Base-by-base conservation (phyloP, 2,888 invertebrate species). In the Melanophora roralis region DNA sequence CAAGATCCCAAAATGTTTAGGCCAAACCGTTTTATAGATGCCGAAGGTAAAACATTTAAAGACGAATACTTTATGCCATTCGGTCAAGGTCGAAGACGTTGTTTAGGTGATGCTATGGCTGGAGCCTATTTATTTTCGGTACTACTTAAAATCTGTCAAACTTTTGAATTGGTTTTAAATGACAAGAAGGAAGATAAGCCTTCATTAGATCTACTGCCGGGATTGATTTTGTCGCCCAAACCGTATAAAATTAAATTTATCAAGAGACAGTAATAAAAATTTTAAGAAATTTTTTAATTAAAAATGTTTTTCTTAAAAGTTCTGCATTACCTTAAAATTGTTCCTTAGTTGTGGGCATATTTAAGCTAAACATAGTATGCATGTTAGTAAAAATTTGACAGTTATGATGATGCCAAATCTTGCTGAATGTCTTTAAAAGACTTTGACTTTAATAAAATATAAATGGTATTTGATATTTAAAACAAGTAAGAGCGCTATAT, bases 41-140 rank as follows among this genome's bases (percentile, higher is more conserved):
- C 84, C 0, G 84, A 87, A 9, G 84, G 86, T 2, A 86, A 86
- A 60, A 81, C 85, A 2, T 78, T 83, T 14, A 87, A 86, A 67
- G 87, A 88, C 53, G 89, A 90, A 36, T 88, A 85, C 59, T 89
- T 89, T 34, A 88, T 89, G 83, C 88, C 89, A 11, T 89, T 90
- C 23, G 89, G 89, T 0, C 83, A 90, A 92, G 94, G 94, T 2
- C 91, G 91, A 83, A 90, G 94, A 84, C 91, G 93, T 76, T 94
- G 94, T 84, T 89, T 93, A 0, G 94, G 94, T 0, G 93, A 94
- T 86, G 88, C 91, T 0, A 86, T 94, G 78, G 94, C 94, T 0
- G 91, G 91, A 74, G 91, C 91, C 0, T 92, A 92, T 79, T 86
- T 94, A 7, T 94, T 93, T 85, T 88, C 93, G 55, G 91, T 93